phyloP scores from a whole-genome alignment of 2,888 invertebrate genomes.

The Koerneria pararmatus region DNA sequence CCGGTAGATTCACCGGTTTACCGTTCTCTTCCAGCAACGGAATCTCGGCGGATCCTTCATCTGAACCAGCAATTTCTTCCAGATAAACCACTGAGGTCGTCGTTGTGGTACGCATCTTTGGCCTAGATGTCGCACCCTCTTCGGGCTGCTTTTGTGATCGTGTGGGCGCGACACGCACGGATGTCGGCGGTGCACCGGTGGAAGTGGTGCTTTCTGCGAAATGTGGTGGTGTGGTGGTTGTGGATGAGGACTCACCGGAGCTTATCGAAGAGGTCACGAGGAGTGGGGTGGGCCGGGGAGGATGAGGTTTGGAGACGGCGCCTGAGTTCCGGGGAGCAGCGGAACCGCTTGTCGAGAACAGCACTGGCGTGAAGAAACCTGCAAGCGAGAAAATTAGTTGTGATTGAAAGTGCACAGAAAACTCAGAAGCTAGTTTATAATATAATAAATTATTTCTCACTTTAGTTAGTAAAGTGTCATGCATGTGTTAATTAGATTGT shows the following conservation, averaged over 20 bases:
- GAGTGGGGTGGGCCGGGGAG: not conserved
- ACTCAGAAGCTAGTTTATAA: no score
- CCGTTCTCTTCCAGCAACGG: no score
- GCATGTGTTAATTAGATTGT: no score
- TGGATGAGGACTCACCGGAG: not conserved
- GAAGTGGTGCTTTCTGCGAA: not conserved
- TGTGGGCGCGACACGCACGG: not conserved
- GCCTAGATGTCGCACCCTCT: slow-evolving; percentile 1
- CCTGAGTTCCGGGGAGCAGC: slow-evolving; percentile 19
- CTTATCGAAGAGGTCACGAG: slow-evolving; percentile 5
- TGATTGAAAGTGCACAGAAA: no score
- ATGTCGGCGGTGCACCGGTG: slow-evolving; percentile 24
- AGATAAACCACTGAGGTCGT: slow-evolving; percentile 14
- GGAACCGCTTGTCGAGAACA: no score
- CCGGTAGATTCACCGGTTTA: not conserved
- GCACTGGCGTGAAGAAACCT: slow-evolving; percentile 58
- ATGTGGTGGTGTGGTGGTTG: slow-evolving; percentile 4
- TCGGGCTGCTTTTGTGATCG: not conserved
- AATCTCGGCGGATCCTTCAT: slow-evolving; percentile 34
- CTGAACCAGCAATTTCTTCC: slow-evolving; percentile 2
- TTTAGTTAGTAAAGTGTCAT: no score
- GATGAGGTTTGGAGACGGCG: slow-evolving; percentile 12
- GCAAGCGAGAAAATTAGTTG: slow-evolving; percentile 27
- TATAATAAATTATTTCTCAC: no score
- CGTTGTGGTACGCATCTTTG: slow-evolving; percentile 4